Base-by-base conservation (phyloP, 2,888 invertebrate genomes). In the Phalangium opilio region DNA sequence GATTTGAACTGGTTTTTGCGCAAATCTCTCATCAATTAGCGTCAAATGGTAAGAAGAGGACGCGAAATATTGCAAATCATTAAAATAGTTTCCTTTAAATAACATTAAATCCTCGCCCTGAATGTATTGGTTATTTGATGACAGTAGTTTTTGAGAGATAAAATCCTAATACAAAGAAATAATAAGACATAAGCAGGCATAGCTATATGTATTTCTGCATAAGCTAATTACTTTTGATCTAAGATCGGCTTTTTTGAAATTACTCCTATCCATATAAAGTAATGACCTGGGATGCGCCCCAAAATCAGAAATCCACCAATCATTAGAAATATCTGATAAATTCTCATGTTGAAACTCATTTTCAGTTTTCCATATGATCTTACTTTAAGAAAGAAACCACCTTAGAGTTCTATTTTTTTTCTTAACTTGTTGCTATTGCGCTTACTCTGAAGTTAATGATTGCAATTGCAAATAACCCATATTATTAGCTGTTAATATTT, bases 11-110 rank as follows among this genome's bases (percentile, higher is more conserved):
- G 51, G 51, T 47, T 43, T 41, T 15, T 42, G 21, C 14, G 47
- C 47, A 43, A 49, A 51, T 14, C 51, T 40, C 27, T 51, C 51
- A 49, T 51, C 51, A 47, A 32, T 42, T 10, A 50, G 3, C 38
- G 44, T 47, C 18, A 50, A 42, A 43, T 47, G 50, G 27, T 38
- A 12, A 33, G 35, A 36, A 17, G 50, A 27, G 8, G 45, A n/a
- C 14, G 44, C 20, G 15, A 50, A 19, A 34, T 47, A 34, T 34
- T 50, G 50, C 36, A 50, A 50, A 18, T 38, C 18, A 33, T 45
- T 44, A 2, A 18, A n/a, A 34, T 21, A 10, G 15, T 44, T 35
- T 33, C 39, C 32, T 40, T 50, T 50, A 4, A 42, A 19, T 33
- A 21, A 19, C 14, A 35, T 14, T 20, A 50, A 12, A 17, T 34